Conservation (phyloP, 92 coral and sea anemone species). For the Siderastrea radians region DNA sequence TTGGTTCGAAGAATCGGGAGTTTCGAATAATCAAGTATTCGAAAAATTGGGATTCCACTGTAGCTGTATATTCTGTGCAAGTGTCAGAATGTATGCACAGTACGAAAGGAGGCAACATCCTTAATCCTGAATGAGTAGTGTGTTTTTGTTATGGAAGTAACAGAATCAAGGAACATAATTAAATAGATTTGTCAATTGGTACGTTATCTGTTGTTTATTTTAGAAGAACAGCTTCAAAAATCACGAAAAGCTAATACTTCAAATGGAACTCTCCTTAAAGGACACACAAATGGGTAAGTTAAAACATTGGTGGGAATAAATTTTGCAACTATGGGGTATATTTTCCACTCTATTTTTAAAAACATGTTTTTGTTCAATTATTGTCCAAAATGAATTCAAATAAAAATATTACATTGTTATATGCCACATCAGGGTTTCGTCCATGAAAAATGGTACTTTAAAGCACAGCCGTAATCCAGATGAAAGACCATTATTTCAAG, state of each 20-base stretch:
- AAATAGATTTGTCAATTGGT: neutral
- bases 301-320: neutral
- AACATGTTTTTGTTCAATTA: neutral
- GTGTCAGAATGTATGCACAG: too few relatives aligned
- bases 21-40: too few relatives aligned
- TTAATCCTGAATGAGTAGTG: too few relatives aligned
- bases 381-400: too few relatives aligned
- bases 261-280: constrained; percentile 60
- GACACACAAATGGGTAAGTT: constrained; percentile 80
- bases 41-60: too few relatives aligned
- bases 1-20: too few relatives aligned
- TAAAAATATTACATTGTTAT: neutral
- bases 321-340: neutral
- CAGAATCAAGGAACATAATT: too few relatives aligned
- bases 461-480: constrained; percentile 59
- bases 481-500: constrained; percentile 76
- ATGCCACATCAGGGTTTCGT: constrained; percentile 8
- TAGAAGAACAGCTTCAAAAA: constrained; percentile 81
- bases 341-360: too few relatives aligned
- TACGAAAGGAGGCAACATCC: too few relatives aligned
- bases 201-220: neutral
- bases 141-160: too few relatives aligned
- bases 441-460: constrained; percentile 51
- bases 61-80: too few relatives aligned
- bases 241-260: constrained; percentile 63